Conservation (phyloP, 2,888 invertebrate species). For the Troides aeacus region DNA sequence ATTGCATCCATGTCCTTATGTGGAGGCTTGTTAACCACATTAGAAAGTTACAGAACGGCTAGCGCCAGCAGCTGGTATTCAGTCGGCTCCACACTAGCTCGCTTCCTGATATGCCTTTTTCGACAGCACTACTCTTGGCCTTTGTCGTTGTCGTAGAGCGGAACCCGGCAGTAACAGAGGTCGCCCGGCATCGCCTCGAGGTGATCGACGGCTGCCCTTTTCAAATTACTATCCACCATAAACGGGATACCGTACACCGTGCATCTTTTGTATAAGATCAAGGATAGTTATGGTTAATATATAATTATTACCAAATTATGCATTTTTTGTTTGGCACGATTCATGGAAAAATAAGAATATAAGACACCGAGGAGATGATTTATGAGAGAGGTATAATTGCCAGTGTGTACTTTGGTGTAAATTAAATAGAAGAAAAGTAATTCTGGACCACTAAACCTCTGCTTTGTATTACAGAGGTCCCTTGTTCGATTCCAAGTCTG, state of each 20-base stretch:
- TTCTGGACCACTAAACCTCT: too few species aligned
- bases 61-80: constrained; percentile 29
- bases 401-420: too few species aligned
- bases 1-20: constrained; percentile 20
- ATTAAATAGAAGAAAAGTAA: too few species aligned
- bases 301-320: background rate
- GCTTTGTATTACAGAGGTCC: too few species aligned
- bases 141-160: constrained; percentile 51
- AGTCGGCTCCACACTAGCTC: constrained; percentile 8
- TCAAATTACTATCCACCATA: constrained; percentile 51
- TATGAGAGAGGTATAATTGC: too few species aligned
- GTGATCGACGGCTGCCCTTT: constrained; percentile 63
- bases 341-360: background rate
- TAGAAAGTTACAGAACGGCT: constrained; percentile 25
- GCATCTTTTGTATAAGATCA: constrained; percentile 26
- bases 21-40: constrained; percentile 21
- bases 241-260: constrained; percentile 41
- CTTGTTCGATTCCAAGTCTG: too few species aligned
- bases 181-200: constrained; percentile 50
- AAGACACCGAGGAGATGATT: too few species aligned
- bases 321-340: background rate
- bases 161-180: constrained; percentile 68
- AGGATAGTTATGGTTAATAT: background rate
- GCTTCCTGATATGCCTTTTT: constrained; percentile 32
- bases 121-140: constrained; percentile 45